Percentiles rank a stretch among this genome's conserved stretches.
phyloP scores from a whole-genome alignment of 2,113 vertebrate species.

The Prietella phreatophila region DNA sequence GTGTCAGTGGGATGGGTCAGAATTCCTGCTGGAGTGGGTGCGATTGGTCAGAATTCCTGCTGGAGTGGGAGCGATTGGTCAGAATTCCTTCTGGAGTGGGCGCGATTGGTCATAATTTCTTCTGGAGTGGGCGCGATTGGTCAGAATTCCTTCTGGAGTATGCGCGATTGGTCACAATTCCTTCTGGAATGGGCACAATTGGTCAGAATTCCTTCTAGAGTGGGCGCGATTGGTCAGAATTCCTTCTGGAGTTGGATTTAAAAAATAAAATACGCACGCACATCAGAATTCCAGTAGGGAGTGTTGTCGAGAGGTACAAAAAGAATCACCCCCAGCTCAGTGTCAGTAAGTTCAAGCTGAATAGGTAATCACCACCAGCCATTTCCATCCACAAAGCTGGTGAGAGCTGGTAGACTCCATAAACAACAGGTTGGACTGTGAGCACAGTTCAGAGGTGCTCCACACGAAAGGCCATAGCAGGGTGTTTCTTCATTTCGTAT shows the following conservation, averaged over 20 bases:
- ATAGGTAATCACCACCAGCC: neutral
- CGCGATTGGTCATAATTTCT: no score
- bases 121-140: no score
- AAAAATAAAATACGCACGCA: neutral
- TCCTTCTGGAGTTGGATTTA: neutral
- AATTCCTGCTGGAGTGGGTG: no score
- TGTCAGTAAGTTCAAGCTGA: neutral
- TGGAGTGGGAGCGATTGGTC: neutral
- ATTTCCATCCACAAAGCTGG: neutral
- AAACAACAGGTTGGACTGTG: neutral
- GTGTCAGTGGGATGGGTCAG: neutral
- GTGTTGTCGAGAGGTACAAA: neutral
- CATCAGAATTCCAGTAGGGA: no score
- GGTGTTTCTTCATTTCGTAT: neutral
- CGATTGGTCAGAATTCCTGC: neutral
- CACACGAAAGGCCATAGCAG: no score
- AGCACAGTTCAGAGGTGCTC: neutral
- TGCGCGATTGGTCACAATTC: no score
- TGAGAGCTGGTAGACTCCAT: neutral
- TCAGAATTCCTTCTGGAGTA: neutral
- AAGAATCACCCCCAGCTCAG: neutral
- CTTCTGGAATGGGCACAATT: no score
- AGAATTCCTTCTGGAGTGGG: no score
- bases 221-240: no score
- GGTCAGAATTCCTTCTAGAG: no score